Evolutionary conservation across 2,113 vertebrate species (phyloP), one percentile per base, ranked within the genome.

Genomic region (Leptocoma aspasia): DNA sequence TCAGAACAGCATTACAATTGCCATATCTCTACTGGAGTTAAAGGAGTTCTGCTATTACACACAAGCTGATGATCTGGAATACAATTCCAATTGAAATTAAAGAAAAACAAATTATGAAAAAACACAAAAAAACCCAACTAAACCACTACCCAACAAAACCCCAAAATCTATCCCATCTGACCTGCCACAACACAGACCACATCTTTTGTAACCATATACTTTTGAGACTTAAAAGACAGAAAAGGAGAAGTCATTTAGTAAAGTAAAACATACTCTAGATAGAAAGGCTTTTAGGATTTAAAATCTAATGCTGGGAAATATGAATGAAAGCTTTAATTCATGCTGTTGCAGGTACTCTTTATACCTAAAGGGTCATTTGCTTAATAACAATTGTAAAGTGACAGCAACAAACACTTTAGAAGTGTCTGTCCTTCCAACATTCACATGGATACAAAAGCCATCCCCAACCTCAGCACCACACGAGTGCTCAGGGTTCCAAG

Each of bases 321-420:
- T 77, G 37, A 90, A 94, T 41, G 9, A 92, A 95, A 93, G 65
- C 24, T 86, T 72, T 79, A 68, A 93, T 61, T 95, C 63, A 54
- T 33, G 6, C 37, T 90, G 7, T 57, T 79, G 44, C 47, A 87
- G 56, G 49, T 65, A 57, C 15, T 57, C 35, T 79, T 78, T 68
- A 84, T 33, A 79, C 11, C 47, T 56, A 78, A 45, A 89, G 33
- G 7, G 65, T 77, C 63, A 76, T 72, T 86, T 92, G 65, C 81
- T 95, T 76, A 86, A 7, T 47, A 91, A 84, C 49, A 82, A 71
- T n/a, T 60, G 22, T 41, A 37, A 81, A 76, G 41, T 44, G 33
- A 73, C 11, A 19, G 52, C n/a, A 88, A 50, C 9, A 82, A 72
- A n/a, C 35, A 39, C 47, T 54, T 73, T 3, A 75, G 26, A 64